A percentile compares a stretch with the other conserved stretches of the same genome.
phyloP scores from a whole-genome alignment of 2,113 vertebrate species.

The Leucosticte australis region DNA sequence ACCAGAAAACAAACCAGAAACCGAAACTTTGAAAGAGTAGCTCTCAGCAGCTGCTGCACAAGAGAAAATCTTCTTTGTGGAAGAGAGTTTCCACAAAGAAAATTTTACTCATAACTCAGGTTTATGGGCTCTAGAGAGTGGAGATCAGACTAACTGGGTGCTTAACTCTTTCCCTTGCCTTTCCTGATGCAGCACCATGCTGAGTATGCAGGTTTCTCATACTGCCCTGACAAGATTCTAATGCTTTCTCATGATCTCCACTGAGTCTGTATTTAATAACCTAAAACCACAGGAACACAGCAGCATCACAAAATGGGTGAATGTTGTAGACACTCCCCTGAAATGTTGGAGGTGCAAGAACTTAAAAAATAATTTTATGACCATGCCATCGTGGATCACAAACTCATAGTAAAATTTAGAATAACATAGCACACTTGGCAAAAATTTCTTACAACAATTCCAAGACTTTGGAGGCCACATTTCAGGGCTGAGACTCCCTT shows the following conservation, averaged over 20 bases:
- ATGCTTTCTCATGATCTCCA: neutral
- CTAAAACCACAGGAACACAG: neutral
- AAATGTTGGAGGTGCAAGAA: neutral
- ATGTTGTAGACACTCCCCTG: neutral
- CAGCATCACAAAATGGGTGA: neutral
- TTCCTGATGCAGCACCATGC: neutral
- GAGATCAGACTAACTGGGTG: neutral
- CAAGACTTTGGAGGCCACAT: neutral
- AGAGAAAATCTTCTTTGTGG: neutral
- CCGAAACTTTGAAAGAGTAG: neutral
- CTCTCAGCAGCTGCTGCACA: neutral
- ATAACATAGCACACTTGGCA: neutral
- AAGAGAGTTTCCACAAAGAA: neutral
- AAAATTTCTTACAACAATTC: neutral
- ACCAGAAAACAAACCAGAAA: neutral
- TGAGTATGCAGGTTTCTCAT: neutral
- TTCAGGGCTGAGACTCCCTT: neutral
- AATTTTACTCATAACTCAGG: neutral
- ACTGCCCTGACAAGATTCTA: neutral
- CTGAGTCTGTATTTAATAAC: neutral
- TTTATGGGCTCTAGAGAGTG: neutral
- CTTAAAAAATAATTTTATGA: neutral
- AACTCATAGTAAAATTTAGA: neutral
- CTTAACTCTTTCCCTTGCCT: neutral
- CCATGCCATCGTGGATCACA: neutral